Conservation (phyloP, 2,888 invertebrate genomes). For the Lymantria dispar region DNA sequence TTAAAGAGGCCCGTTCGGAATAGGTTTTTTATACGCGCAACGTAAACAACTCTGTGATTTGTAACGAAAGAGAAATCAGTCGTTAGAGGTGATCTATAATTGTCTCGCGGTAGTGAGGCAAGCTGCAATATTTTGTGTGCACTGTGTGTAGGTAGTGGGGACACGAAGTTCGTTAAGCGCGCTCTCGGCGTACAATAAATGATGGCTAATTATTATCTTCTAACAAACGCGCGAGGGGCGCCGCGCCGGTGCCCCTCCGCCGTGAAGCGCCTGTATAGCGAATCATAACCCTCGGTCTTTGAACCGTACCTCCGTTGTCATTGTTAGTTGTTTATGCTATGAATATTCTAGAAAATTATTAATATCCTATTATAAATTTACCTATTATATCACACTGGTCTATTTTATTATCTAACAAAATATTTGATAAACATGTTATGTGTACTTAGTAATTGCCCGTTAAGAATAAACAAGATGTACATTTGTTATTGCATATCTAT, state of each 20-base stretch:
- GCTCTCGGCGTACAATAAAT: slow-evolving; percentile 30
- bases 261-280: slow-evolving; percentile 34
- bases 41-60: slow-evolving; percentile 20
- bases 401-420: not conserved
- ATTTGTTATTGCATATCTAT: not conserved
- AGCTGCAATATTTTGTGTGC: slow-evolving; percentile 18
- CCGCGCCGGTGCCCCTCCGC: slow-evolving; percentile 31
- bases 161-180: slow-evolving; percentile 3
- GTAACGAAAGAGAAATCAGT: slow-evolving; percentile 38
- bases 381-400: not conserved
- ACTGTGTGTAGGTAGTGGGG: slow-evolving; percentile 3
- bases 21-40: slow-evolving; percentile 22
- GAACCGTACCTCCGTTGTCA: slow-evolving; percentile 50
- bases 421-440: not conserved
- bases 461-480: not conserved
- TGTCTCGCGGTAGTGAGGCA: slow-evolving; percentile 13
- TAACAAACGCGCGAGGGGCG: slow-evolving; percentile 31
- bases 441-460: not conserved
- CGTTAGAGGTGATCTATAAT: slow-evolving; percentile 30
- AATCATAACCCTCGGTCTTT: slow-evolving; percentile 58
- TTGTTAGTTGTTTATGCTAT: slow-evolving; percentile 49
- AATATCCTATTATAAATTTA: not conserved
- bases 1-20: slow-evolving; percentile 13
- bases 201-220: slow-evolving; percentile 36
- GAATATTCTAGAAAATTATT: slow-evolving; percentile 44